Percentiles rank a stretch among this genome's conserved stretches.
Evolutionary conservation across 2,888 invertebrate species (phyloP).

Genomic region (Lepetodrilus schrolli): DNA sequence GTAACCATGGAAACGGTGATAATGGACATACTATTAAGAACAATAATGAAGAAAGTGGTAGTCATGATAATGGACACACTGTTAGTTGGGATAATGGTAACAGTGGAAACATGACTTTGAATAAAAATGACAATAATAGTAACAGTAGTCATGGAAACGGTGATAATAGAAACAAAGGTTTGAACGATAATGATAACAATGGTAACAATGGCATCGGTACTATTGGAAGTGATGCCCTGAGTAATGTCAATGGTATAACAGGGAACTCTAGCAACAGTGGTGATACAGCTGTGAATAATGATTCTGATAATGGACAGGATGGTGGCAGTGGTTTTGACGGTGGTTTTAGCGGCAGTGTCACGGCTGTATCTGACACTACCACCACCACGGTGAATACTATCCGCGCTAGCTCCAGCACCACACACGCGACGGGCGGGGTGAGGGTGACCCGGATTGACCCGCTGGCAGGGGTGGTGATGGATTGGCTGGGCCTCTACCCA

Average conservation of each 20-base stretch:
- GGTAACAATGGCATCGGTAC: neutral
- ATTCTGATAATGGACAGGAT: neutral
- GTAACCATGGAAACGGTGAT: neutral
- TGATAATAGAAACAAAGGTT: neutral
- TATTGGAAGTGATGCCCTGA: neutral
- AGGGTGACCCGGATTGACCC: neutral
- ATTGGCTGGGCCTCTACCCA: neutral
- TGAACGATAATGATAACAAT: neutral
- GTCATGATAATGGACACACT: neutral
- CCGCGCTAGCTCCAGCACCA: no score
- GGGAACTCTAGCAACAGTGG: neutral
- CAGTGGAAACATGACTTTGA: neutral
- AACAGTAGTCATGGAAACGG: neutral
- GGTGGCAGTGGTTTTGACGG: neutral
- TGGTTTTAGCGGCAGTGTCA: neutral
- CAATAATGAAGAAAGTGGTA: neutral
- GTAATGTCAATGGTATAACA: neutral
- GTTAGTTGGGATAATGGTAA: neutral
- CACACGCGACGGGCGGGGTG: no score
- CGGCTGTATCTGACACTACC: no score
- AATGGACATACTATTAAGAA: neutral
- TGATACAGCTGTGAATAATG: neutral
- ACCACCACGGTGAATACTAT: no score
- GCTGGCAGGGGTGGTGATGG: neutral
- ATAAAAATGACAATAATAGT: neutral